These are phyloP conservation scores for Rhombomys opimus DNA, from an alignment of 2,113 vertebrate genomes.

Conservation along the genomic window DNA sequence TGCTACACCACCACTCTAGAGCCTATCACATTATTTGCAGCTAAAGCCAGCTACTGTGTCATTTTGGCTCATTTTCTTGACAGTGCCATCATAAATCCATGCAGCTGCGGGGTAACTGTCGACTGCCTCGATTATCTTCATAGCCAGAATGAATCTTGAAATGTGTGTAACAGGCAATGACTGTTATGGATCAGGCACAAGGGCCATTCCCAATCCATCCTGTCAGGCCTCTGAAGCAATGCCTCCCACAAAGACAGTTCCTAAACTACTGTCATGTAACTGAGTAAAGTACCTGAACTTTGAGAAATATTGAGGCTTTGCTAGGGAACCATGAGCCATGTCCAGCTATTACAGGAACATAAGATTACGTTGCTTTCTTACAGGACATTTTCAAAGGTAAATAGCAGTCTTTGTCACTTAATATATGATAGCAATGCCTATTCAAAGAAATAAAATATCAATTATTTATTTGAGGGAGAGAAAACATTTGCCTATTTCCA, in stretches of 20 bases:
- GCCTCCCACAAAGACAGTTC: conserved; percentile 91
- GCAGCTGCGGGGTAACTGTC: conserved; percentile 99
- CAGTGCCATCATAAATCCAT: conserved; percentile 99
- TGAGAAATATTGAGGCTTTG: conserved; percentile 85
- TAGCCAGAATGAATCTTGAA: conserved; percentile 99
- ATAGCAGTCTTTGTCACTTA: not conserved
- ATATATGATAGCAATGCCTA: not conserved
- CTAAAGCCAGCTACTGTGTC: conserved; percentile 99
- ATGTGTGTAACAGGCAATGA: conserved; percentile 99
- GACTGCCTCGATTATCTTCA: conserved; percentile 99
- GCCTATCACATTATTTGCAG: conserved; percentile 99
- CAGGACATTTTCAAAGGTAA: not conserved
- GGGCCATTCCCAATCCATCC: conserved; percentile 94
- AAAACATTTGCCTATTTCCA: conserved; percentile 15
- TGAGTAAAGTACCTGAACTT: conserved; percentile 93
- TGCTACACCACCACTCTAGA: conserved; percentile 98
- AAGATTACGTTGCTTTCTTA: not conserved
- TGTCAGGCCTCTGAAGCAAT: conserved; percentile 91
- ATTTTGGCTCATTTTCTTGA: conserved; percentile 99
- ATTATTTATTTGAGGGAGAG: conserved; percentile 4
- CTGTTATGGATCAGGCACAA: conserved; percentile 99
- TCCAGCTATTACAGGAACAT: not conserved
- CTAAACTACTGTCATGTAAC: conserved; percentile 93
- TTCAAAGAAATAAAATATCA: conserved; percentile 12
- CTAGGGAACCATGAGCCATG: conserved; percentile 70